phyloP scores from a whole-genome alignment of 2,797 vertebrate genomes.

The Sarcoramphus papa region DNA sequence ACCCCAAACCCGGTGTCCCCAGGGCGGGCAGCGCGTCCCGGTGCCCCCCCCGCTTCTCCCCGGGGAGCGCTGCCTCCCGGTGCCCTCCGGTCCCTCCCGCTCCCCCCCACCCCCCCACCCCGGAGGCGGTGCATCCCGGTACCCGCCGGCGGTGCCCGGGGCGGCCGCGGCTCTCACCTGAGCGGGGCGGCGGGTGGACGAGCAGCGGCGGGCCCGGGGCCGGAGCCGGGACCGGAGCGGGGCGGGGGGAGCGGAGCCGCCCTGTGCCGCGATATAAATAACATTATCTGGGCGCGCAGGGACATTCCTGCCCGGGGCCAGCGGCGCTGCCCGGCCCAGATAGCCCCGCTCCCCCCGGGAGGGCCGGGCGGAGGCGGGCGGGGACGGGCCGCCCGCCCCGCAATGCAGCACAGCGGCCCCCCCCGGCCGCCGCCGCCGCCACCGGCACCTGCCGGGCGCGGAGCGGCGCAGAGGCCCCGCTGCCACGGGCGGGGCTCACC shows the following conservation, averaged over 20 bases:
- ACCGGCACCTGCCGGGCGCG: not conserved
- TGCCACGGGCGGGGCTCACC: not conserved
- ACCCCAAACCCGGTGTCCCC: not conserved
- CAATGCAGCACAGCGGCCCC: conserved; percentile 66
- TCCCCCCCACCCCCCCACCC: not conserved
- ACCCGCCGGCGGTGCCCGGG: not conserved
- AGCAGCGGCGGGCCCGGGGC: conserved; percentile 59
- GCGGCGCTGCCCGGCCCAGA: conserved; percentile 73
- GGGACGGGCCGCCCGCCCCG: conserved; percentile 47
- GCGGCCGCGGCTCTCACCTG: conserved; percentile 25
- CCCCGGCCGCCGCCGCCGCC: conserved; percentile 46
- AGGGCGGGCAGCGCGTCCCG: not conserved
- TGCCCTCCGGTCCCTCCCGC: not conserved
- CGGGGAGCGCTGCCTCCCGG: not conserved
- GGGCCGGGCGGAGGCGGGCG: conserved; percentile 51
- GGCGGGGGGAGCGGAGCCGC: conserved; percentile 23
- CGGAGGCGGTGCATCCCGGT: not conserved
- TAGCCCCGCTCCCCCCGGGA: conserved; percentile 67
- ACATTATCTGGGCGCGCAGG: conserved; percentile 78
- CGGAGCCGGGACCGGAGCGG: conserved; percentile 43
- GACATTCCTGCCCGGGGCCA: conserved; percentile 76
- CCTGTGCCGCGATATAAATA: conserved; percentile 77
- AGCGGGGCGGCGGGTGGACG: conserved; percentile 49
- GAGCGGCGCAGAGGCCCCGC: not conserved
- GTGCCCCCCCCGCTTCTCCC: not conserved